A percentile compares a stretch with the other conserved stretches of the same genome.
phyloP scores from a whole-genome alignment of 1,140 invertebrate genomes.

The Eueides isabella region DNA sequence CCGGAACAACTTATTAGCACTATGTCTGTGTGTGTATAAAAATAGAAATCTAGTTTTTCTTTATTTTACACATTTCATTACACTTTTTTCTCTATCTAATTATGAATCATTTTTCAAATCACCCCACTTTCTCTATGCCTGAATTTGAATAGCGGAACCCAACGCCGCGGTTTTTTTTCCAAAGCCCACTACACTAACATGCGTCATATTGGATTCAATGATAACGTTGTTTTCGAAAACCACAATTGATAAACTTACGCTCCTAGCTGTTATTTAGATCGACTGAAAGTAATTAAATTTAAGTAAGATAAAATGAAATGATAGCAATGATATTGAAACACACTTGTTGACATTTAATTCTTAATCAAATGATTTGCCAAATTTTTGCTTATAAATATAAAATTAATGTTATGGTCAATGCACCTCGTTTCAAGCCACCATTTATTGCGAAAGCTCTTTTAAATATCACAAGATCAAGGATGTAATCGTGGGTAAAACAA shows the following conservation, averaged over 20 bases:
- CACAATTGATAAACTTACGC: too few relatives aligned
- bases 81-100: too few relatives aligned
- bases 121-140: too few relatives aligned
- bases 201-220: too few relatives aligned
- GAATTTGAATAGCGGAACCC: too few relatives aligned
- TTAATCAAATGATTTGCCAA: neutral
- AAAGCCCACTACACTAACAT: too few relatives aligned
- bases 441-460: neutral
- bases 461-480: neutral
- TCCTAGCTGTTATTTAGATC: neutral
- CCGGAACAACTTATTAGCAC: too few relatives aligned
- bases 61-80: too few relatives aligned
- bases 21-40: too few relatives aligned
- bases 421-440: neutral
- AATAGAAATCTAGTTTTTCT: too few relatives aligned
- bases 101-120: too few relatives aligned
- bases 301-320: neutral
- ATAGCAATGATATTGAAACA: neutral
- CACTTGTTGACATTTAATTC: slow-evolving; percentile 6
- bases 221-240: neutral
- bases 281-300: neutral
- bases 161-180: too few relatives aligned
- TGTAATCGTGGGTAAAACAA: neutral
- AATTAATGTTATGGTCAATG: neutral
- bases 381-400: neutral